Conservation (phyloP, 2,888 invertebrate genomes). For the Chirona hameri region DNA sequence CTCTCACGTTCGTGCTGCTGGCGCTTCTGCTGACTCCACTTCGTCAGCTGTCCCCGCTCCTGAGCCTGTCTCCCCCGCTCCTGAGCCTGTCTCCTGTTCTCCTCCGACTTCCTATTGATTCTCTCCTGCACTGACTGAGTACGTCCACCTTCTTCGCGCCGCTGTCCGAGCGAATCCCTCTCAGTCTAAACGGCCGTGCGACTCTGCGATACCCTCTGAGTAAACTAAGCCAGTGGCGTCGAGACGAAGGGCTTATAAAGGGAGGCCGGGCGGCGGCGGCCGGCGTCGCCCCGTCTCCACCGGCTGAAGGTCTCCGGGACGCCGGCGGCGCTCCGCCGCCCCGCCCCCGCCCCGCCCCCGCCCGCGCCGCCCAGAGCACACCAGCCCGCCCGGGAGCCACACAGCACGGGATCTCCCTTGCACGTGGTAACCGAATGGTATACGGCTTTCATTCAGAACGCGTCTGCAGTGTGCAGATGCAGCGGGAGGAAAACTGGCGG, state of each 20-base stretch:
- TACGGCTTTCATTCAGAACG: too few relatives aligned
- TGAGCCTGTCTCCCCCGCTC: background rate
- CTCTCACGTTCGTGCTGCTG: background rate
- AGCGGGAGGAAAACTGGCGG: too few relatives aligned
- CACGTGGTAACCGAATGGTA: too few relatives aligned
- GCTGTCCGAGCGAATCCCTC: too few relatives aligned
- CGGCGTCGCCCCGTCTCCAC: conserved; percentile 23
- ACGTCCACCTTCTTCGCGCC: too few relatives aligned
- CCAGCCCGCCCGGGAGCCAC: too few relatives aligned
- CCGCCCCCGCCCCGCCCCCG: background rate
- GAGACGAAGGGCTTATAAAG: background rate
- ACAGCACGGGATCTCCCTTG: too few relatives aligned
- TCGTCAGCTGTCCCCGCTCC: background rate
- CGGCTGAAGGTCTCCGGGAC: background rate
- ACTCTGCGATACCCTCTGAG: background rate
- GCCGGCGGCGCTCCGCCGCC: background rate
- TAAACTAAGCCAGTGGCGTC: background rate
- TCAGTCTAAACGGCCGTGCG: too few relatives aligned
- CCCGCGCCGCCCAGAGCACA: background rate
- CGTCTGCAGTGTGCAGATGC: too few relatives aligned
- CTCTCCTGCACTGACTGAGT: too few relatives aligned
- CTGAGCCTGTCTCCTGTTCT: background rate
- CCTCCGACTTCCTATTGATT: too few relatives aligned
- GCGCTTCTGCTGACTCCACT: background rate
- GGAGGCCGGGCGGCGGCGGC: background rate